Evolutionary conservation across 2,113 vertebrate species (phyloP).

Genomic region (Speoplatyrhinus poulsoni): DNA sequence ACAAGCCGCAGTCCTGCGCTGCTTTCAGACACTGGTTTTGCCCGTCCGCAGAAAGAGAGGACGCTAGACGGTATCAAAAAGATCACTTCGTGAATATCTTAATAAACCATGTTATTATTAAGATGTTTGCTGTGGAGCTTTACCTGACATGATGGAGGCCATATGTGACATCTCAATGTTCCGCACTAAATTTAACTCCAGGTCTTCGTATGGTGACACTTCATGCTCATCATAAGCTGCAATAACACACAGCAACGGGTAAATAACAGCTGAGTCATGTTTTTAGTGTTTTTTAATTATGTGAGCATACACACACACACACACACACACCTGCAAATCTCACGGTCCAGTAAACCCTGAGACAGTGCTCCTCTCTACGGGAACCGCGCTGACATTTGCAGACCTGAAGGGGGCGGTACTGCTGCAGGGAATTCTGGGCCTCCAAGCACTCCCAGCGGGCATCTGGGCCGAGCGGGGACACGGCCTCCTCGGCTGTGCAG

Average conservation of each 20-base stretch:
- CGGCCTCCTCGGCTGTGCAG: conserved; percentile 75
- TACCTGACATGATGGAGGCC: conserved; percentile 83
- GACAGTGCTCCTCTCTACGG: conserved; percentile 85
- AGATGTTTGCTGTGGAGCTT: background rate
- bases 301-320: background rate
- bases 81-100: background rate
- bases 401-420: conserved; percentile 79
- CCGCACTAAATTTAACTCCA: conserved; percentile 78
- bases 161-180: conserved; percentile 83
- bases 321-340: conserved; percentile 78
- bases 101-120: background rate
- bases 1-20: conserved; percentile 85
- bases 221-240: conserved; percentile 85
- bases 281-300: background rate
- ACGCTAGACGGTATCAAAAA: conserved; percentile 36
- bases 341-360: conserved; percentile 87
- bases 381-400: conserved; percentile 88
- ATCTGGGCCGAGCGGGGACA: conserved; percentile 60
- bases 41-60: conserved; percentile 70
- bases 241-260: conserved; percentile 21
- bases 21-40: conserved; percentile 91
- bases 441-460: conserved; percentile 79
- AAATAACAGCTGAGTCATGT: background rate
- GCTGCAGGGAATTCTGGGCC: conserved; percentile 78
- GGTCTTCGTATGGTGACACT: conserved; percentile 86